Conservation (phyloP, 2,113 vertebrate genomes). For the Strix aluco region DNA sequence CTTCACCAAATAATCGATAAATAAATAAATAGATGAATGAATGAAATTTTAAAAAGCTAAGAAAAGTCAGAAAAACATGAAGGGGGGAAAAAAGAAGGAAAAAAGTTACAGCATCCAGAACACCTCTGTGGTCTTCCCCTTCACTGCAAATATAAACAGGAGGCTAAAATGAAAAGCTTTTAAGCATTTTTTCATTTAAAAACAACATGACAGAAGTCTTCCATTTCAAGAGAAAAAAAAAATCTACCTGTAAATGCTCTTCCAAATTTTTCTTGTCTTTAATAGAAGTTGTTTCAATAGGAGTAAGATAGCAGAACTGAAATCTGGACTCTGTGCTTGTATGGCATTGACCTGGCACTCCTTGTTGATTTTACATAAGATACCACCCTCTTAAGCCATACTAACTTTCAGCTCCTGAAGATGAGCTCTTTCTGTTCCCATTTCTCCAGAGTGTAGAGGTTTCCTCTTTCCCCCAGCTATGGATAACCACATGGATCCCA, state of each 20-base stretch:
- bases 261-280: not conserved
- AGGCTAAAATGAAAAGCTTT: not conserved
- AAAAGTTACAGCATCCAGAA: not conserved
- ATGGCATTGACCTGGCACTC: not conserved
- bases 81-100: not conserved
- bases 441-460: not conserved
- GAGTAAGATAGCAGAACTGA: not conserved
- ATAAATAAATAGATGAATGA: not conserved
- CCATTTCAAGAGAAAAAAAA: not conserved
- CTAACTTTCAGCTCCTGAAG: not conserved
- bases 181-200: not conserved
- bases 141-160: not conserved
- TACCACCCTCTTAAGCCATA: not conserved
- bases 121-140: not conserved
- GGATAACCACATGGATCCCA: not conserved
- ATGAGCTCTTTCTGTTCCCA: not conserved
- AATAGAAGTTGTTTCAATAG: not conserved
- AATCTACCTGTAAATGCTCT: not conserved
- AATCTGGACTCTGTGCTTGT: not conserved
- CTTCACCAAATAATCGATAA: not conserved
- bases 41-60: not conserved
- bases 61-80: not conserved
- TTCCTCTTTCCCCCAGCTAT: not conserved
- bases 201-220: not conserved
- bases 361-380: not conserved